phyloP scores from a whole-genome alignment of 2,888 invertebrate species.

The Eudasyphora cyanicolor region DNA sequence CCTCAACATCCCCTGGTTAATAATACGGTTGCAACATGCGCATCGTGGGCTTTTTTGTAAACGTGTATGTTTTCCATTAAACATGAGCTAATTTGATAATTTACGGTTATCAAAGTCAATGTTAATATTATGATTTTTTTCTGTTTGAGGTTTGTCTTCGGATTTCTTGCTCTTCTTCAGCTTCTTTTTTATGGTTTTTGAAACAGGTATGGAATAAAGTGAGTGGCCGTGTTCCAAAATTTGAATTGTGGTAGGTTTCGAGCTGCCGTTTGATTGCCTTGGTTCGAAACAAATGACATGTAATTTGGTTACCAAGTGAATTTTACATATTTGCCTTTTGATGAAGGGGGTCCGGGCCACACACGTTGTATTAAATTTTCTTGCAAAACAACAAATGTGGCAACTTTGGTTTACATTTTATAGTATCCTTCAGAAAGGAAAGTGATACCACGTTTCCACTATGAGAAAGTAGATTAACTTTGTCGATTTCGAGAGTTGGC shows the following conservation, averaged over 20 bases:
- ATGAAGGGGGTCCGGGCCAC: not conserved
- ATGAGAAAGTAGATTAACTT: too few species aligned
- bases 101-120: slow-evolving; percentile 67
- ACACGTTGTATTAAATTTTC: too few species aligned
- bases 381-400: too few species aligned
- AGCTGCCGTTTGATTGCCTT: not conserved
- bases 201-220: slow-evolving; percentile 9
- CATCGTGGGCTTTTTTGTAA: not conserved
- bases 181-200: not conserved
- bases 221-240: slow-evolving; percentile 21
- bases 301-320: slow-evolving; percentile 35
- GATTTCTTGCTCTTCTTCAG: not conserved
- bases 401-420: too few species aligned
- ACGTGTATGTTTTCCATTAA: slow-evolving; percentile 39
- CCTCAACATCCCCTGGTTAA: not conserved
- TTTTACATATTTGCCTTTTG: too few species aligned
- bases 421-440: too few species aligned
- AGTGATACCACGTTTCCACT: too few species aligned
- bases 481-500: too few species aligned
- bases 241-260: slow-evolving; percentile 62
- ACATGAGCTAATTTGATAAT: slow-evolving; percentile 67
- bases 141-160: slow-evolving; percentile 25
- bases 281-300: slow-evolving; percentile 45
- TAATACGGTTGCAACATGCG: slow-evolving; percentile 41
- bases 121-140: slow-evolving; percentile 52